Evolutionary conservation across 2,797 vertebrate species (phyloP).

Genomic region (Microchirus variegatus): DNA sequence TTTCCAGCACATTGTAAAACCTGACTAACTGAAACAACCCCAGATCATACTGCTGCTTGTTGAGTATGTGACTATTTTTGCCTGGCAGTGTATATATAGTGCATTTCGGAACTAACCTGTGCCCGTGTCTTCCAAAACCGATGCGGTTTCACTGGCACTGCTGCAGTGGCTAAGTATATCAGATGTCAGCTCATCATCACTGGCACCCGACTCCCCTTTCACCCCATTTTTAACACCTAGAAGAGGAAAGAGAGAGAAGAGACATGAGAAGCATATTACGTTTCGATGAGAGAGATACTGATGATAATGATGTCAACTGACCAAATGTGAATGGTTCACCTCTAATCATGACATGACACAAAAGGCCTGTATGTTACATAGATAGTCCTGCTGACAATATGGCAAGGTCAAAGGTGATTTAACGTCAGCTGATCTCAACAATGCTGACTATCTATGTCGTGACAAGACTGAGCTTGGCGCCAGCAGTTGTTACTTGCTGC

Average conservation of each 20-base stretch:
- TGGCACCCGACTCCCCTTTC: slow-evolving; percentile 86
- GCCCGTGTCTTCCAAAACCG: slow-evolving; percentile 86
- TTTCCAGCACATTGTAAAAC: no score
- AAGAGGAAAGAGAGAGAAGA: not conserved
- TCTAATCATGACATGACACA: no score
- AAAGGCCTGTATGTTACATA: not conserved
- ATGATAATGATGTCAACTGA: no score
- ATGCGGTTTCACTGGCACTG: slow-evolving; percentile 88
- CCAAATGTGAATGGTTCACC: no score
- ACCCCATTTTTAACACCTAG: slow-evolving; percentile 81
- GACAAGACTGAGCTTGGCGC: not conserved
- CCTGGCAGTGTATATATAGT: no score
- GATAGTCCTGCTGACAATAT: not conserved
- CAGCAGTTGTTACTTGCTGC: not conserved
- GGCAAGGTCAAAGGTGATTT: not conserved
- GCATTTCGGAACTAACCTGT: slow-evolving; percentile 72
- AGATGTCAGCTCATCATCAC: slow-evolving; percentile 91
- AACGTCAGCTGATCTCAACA: not conserved
- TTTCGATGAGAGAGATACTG: not conserved
- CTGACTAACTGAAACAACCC: no score
- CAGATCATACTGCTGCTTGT: no score
- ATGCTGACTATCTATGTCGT: not conserved
- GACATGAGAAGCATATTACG: not conserved
- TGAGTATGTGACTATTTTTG: no score
- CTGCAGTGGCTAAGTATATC: slow-evolving; percentile 91